A percentile compares a stretch with the other conserved stretches of the same genome.
phyloP scores from a whole-genome alignment of 2,797 vertebrate species.

The Leptodactylus fallax region DNA sequence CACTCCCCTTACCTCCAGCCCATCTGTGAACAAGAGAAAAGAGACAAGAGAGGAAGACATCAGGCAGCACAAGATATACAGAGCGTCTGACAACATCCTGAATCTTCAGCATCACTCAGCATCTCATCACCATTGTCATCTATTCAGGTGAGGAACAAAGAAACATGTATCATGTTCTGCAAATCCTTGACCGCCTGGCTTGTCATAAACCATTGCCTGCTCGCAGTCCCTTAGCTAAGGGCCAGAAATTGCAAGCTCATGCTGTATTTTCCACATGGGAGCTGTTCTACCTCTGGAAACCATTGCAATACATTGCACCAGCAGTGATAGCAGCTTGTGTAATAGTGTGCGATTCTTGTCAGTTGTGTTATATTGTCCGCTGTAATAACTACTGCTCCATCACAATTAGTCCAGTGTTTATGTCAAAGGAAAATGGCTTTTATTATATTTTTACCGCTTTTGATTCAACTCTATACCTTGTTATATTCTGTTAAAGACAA shows the following conservation, averaged over 20 bases:
- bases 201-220: constrained; percentile 10
- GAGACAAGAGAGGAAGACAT: constrained; percentile 21
- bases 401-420: neutral
- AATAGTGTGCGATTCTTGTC: neutral
- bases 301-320: constrained; percentile 29
- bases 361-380: neutral
- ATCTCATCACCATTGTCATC: constrained; percentile 2
- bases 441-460: neutral
- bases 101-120: neutral
- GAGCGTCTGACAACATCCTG: constrained; percentile 11
- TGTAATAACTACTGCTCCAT: neutral
- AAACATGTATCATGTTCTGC: neutral
- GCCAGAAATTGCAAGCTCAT: constrained; percentile 50
- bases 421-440: neutral
- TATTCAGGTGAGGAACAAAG: constrained; percentile 28
- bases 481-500: neutral
- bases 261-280: constrained; percentile 30
- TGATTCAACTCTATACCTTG: neutral
- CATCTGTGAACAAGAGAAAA: constrained; percentile 37
- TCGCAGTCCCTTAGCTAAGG: neutral
- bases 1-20: constrained; percentile 53
- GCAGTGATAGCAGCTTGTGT: neutral
- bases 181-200: neutral
- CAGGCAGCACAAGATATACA: constrained; percentile 6
- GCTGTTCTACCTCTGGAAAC: neutral